Conservation (phyloP, 2,888 invertebrate species). For the Tiliacea citrago region DNA sequence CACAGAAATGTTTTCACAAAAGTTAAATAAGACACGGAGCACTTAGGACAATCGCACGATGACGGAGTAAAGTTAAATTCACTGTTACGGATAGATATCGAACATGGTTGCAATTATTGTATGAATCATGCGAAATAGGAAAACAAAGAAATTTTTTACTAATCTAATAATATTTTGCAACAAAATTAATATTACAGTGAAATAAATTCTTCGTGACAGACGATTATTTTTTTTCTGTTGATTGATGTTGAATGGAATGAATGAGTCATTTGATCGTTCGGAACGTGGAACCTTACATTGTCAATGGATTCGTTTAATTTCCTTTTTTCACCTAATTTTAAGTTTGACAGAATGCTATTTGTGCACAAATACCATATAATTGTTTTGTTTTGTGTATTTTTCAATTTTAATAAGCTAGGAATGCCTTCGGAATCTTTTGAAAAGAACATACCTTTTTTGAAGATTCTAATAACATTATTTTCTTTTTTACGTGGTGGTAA, state of each 20-base stretch:
- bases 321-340: constrained; percentile 22
- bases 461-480: neutral
- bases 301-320: constrained; percentile 45
- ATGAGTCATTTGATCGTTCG: constrained; percentile 62
- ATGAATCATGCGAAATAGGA: constrained; percentile 74
- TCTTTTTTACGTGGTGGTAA: constrained; percentile 8
- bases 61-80: constrained; percentile 80
- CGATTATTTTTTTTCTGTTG: constrained; percentile 76
- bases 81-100: constrained; percentile 74
- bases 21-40: constrained; percentile 79
- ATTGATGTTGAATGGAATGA: constrained; percentile 71
- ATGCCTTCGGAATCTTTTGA: neutral
- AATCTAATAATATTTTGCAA: constrained; percentile 80
- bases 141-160: constrained; percentile 79
- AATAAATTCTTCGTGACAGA: constrained; percentile 82
- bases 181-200: constrained; percentile 84
- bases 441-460: neutral
- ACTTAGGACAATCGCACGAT: constrained; percentile 82
- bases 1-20: constrained; percentile 78
- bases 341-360: constrained; percentile 18
- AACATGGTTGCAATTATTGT: constrained; percentile 73
- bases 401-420: neutral
- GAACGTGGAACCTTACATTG: constrained; percentile 65
- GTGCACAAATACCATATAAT: neutral
- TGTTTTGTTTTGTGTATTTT: neutral